Evolutionary conservation across 1,140 invertebrate genomes (phyloP), one percentile per base, ranked within the genome.

Genomic region (Meloidogyne floridensis): DNA sequence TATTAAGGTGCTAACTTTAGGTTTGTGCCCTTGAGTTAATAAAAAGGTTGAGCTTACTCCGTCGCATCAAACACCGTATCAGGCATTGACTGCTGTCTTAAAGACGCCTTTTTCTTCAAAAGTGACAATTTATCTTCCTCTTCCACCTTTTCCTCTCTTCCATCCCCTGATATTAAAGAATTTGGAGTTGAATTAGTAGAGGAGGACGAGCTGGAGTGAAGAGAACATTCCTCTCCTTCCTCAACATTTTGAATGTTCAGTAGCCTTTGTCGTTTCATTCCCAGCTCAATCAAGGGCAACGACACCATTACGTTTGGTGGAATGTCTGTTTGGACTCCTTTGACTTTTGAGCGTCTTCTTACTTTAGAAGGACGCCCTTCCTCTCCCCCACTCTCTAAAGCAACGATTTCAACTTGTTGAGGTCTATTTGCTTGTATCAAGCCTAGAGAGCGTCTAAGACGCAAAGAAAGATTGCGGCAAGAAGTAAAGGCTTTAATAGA

Each of bases 401-500:
- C 65, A 18, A 79, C 77, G 42, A 79, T 72, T 51, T 79, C 77
- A 42, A 79, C 77, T 20, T 54, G 51, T 79, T 79, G 65, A 11
- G 43, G 43, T n/a, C 77, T 47, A 20, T 11, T 53, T n/a, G 72
- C 32, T 42, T 69, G 65, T 43, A 69, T 65, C 6, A 79, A 47
- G 32, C 77, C 77, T 11, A 79, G 32, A 79, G 65, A 71, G 10
- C 77, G 77, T 32, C 77, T 43, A 11, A 79, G 65, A 32, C 77
- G 77, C n/a, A 79, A 72, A 47, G 77, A 79, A 42, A 79, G 65
- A 11, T 79, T 79, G 65, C 77, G 72, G 59, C 77, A 79, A 5
- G 77, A 79, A 18, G 65, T 71, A 10, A 79, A 79, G 10, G 77
- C 77, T n/a, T 72, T 69, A 20, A 79, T 20, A 20, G 77, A 79